Evolutionary conservation across 1,140 invertebrate species (phyloP), one percentile per base, ranked within the genome.

Genomic region (Cepaea nemoralis): DNA sequence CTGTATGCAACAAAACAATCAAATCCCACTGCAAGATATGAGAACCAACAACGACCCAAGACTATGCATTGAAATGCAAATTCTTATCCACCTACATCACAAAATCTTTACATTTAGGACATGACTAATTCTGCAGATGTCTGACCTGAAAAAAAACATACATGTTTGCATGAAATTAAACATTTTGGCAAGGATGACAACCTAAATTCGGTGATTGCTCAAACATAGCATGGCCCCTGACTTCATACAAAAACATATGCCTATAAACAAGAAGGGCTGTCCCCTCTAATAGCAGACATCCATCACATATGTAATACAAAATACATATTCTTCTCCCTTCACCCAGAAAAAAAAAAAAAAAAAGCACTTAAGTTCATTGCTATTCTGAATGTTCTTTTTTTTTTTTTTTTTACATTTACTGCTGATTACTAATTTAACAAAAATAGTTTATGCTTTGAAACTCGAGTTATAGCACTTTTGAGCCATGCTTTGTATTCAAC

Each of bases 161-260:
- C n/a, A 42, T 71, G 35, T 10, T 31, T 12, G 40, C 37, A 71
- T 6, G n/a, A 39, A 71, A 71, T 5, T 39, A 39, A 71, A 71
- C 40, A 55, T 55, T 55, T 19, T 55, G 50, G 84, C 84, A 85
- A 85, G 84, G 81, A 85, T 84, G 84, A 85, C 83, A 85, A 77
- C 66, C 79, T 84, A 40, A 37, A 78, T 78, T 63, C 10, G 10
- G 63, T 31, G 63, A 33, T 22, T 84, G 76, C 82, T 82, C 75
- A n/a, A 55, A 70, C 59, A 59, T 67, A 82, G 83, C 82, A 85
- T 85, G 85, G 84, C 84, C 85, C 82, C 85, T 83, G 77, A 77
- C 35, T 40, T 70, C 40, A 22, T 40, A 70, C 2, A 1, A 70
- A 37, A 24, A 39, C 40, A 1, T 24, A 39, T 31, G 27, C 59